These are phyloP conservation scores for Drosophila subsilvestris DNA, from an alignment of 2,888 invertebrate species.

Conservation along the genomic window DNA sequence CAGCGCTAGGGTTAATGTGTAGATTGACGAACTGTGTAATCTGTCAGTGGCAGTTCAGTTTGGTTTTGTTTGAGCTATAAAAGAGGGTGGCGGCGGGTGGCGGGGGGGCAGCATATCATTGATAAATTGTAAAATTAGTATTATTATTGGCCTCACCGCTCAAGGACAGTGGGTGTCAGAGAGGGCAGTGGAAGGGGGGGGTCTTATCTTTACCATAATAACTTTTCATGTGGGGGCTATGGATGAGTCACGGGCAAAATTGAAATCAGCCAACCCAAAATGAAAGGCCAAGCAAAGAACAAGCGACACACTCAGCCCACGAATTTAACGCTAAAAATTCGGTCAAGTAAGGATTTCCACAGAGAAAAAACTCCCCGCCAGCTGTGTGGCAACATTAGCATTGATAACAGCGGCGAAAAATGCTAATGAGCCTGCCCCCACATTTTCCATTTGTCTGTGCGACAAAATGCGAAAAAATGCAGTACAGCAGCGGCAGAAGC, in stretches of 20 bases:
- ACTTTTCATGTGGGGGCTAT: constrained; percentile 25
- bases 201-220: constrained; percentile 60
- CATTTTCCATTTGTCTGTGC: constrained; percentile 28
- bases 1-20: constrained; percentile 13
- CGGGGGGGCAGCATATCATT: constrained; percentile 34
- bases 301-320: too few species aligned
- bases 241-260: constrained; percentile 54
- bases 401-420: constrained; percentile 60
- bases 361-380: constrained; percentile 5
- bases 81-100: too few species aligned
- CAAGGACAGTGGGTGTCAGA: too few species aligned
- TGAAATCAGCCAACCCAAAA: constrained; percentile 73
- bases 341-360: constrained; percentile 27
- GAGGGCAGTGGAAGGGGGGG: not conserved
- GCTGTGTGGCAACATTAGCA: constrained; percentile 16
- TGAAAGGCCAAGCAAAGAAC: constrained; percentile 46
- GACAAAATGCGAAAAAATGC: constrained; percentile 12
- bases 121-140: constrained; percentile 29
- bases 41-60: not conserved
- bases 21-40: constrained; percentile 38
- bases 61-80: too few species aligned
- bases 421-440: constrained; percentile 55
- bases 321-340: too few species aligned
- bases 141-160: too few species aligned
- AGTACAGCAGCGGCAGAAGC: not conserved